A percentile compares a stretch with the other conserved stretches of the same genome.
phyloP scores from a whole-genome alignment of 2,888 invertebrate species.

The Sminthurinus aureus region DNA sequence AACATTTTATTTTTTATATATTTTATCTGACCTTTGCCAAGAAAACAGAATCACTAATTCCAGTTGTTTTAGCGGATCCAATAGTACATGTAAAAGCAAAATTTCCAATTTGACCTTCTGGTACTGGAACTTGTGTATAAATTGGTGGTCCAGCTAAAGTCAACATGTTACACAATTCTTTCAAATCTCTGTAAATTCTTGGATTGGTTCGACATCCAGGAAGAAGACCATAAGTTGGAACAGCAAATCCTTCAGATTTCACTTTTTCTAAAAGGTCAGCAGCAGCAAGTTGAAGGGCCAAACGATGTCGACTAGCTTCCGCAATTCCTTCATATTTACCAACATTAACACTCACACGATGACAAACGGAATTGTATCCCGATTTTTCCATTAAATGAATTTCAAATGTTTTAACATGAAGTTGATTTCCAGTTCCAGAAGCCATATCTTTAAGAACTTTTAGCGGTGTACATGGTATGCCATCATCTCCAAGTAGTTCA shows the following conservation, averaged over 20 bases:
- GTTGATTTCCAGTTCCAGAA: conserved; percentile 8
- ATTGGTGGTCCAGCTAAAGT: conserved; percentile 28
- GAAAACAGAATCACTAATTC: conserved; percentile 46
- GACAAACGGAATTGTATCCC: conserved; percentile 12
- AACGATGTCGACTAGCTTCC: conserved; percentile 41
- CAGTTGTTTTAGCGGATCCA: conserved; percentile 40
- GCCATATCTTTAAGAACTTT: conserved; percentile 46
- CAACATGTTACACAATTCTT: conserved; percentile 36
- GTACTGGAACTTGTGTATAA: not conserved
- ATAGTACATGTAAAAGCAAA: conserved; percentile 45
- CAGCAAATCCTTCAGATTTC: conserved; percentile 16
- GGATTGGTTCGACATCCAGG: conserved; percentile 50
- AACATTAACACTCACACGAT: conserved; percentile 41
- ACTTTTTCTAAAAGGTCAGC: conserved; percentile 48
- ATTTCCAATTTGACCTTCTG: not conserved
- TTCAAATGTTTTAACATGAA: conserved; percentile 23
- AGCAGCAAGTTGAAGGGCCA: conserved; percentile 52
- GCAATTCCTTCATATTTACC: conserved; percentile 45
- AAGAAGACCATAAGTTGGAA: conserved; percentile 43
- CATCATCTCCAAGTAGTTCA: conserved; percentile 35
- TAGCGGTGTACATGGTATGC: conserved; percentile 46
- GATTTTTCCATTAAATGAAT: conserved; percentile 39
- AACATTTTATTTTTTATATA: too few species aligned
- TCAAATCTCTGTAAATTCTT: conserved; percentile 46
- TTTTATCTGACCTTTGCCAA: too few species aligned